Percentiles rank a stretch among this genome's conserved stretches.
phyloP scores from a whole-genome alignment of 2,113 vertebrate genomes.

The Nothoprocta perdicaria region DNA sequence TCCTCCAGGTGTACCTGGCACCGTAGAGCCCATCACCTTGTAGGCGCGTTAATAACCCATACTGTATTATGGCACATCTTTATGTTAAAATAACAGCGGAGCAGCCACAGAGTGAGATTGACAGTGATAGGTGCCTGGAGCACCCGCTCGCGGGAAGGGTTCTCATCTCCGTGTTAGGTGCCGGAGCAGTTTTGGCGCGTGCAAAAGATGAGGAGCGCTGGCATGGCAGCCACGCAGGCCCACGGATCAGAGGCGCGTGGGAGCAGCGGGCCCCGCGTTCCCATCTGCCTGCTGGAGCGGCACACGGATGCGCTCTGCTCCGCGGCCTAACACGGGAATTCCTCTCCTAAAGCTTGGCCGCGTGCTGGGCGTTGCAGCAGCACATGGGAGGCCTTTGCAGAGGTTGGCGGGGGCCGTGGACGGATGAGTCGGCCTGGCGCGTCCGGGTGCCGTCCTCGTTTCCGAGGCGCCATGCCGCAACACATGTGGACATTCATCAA shows the following conservation, averaged over 20 bases:
- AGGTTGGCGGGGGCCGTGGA: slow-evolving; percentile 1
- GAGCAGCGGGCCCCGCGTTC: accelerated
- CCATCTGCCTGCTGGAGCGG: background rate
- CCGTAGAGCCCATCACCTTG: background rate
- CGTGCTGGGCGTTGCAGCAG: background rate
- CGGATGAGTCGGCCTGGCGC: slow-evolving; percentile 60
- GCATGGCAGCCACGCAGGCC: background rate
- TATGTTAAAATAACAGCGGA: background rate
- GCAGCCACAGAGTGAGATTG: slow-evolving; percentile 36
- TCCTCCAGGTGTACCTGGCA: background rate
- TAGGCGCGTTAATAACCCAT: background rate
- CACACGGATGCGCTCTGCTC: background rate
- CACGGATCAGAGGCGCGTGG: background rate
- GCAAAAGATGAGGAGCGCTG: background rate
- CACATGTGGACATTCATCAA: slow-evolving; percentile 40
- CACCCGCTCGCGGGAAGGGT: background rate
- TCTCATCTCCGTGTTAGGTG: background rate
- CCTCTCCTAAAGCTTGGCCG: too few relatives aligned
- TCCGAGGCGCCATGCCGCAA: slow-evolving; percentile 36
- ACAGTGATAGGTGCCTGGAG: slow-evolving; percentile 36
- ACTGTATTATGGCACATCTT: background rate
- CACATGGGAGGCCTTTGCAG: background rate
- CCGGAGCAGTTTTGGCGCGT: background rate
- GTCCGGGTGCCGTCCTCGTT: slow-evolving; percentile 30
- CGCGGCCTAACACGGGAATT: background rate